Evolutionary conservation across 2,113 vertebrate genomes (phyloP), one percentile per base, ranked within the genome.

Genomic region (Probosciger aterrimus): DNA sequence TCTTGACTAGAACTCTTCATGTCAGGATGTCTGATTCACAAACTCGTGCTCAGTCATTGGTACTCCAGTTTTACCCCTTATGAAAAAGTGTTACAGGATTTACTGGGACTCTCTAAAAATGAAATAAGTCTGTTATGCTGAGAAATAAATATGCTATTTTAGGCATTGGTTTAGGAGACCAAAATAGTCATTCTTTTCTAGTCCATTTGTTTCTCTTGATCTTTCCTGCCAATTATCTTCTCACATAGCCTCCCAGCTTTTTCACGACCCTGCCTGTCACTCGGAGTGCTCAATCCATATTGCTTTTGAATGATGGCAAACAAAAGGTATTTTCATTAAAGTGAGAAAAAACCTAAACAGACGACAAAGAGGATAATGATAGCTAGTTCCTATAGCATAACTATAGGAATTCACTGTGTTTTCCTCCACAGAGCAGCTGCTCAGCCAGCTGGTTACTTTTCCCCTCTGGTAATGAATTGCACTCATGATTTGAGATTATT

Each of bases 141-240:
- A 88, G 57, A 93, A 95, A 64, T 73, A 93, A 90, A 81, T 60
- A 93, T 41, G 33, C 73, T 95, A 44, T 86, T 89, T 90, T 88
- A 81, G 55, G 50, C 64, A 67, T 82, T 75, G 73, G 33, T 83
- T 84, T 88, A 71, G 60, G 33, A 81, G 28, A 71, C 69, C 15
- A 65, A 88, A 94, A 64, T 71, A 82, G 60, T 93, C 0, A 20
- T 86, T 95, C 35, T 92, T 84, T 91, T 94, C 55, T 92, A 82
- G 14, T 86, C 6, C 18, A 11, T 88, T 96, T 93, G 41, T 81
- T 97, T 86, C 47, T 57, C 57, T 90, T 95, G 90, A 89, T 88
- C 83, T 89, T 91, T 86, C 27, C 31, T 94, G 67, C 74, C 77
- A 84, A 44, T 88, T 95, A 65, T 82, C 89, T 93, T 49, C 47